phyloP scores from a whole-genome alignment of 2,888 invertebrate genomes.

The Ochlodes sylvanus region DNA sequence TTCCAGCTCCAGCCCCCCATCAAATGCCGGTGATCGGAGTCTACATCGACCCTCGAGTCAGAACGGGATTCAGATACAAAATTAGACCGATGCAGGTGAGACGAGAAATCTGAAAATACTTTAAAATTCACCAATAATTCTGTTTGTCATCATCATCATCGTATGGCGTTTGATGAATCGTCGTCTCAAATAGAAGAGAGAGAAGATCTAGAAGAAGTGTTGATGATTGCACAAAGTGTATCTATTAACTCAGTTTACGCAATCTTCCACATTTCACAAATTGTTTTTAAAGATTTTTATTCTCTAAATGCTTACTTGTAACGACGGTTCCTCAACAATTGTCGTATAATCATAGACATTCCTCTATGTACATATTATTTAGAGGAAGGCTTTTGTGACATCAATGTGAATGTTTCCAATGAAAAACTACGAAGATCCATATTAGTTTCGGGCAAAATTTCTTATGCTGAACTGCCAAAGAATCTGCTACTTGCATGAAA shows the following conservation, averaged over 20 bases:
- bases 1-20: conserved; percentile 85
- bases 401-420: conserved; percentile 62
- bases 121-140: conserved; percentile 48
- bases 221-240: conserved; percentile 66
- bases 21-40: conserved; percentile 90
- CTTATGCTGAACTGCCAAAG: conserved; percentile 67
- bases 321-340: conserved; percentile 63
- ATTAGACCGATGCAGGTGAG: conserved; percentile 87
- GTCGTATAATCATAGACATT: conserved; percentile 75
- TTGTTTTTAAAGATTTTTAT: conserved; percentile 1
- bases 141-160: too few relatives aligned
- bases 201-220: conserved; percentile 58
- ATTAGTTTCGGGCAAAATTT: conserved; percentile 68
- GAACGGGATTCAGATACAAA: conserved; percentile 90
- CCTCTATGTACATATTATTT: conserved; percentile 55
- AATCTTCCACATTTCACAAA: conserved; percentile 73
- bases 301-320: conserved; percentile 2
- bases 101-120: conserved; percentile 58
- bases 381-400: conserved; percentile 68
- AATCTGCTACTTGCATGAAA: conserved; percentile 54
- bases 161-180: conserved; percentile 65
- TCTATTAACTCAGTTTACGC: conserved; percentile 51
- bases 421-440: conserved; percentile 82
- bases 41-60: conserved; percentile 89
- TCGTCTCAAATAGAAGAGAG: conserved; percentile 43